phyloP scores from a whole-genome alignment of 2,888 invertebrate genomes.

The Heliconius ismenius region DNA sequence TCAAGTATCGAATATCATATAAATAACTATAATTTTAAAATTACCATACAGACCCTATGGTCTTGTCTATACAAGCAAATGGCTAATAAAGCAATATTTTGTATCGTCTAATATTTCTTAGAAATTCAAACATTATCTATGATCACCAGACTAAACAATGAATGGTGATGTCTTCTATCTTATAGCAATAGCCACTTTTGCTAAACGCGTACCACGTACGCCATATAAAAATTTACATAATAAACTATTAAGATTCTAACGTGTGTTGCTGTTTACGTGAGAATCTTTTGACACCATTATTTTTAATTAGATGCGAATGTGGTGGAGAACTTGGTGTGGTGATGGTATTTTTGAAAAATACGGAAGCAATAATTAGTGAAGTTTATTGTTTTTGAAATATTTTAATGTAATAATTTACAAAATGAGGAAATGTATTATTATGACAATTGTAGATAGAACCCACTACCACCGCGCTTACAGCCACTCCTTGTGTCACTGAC shows the following conservation, averaged over 20 bases:
- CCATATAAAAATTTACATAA: conserved; percentile 58
- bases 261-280: conserved; percentile 42
- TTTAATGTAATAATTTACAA: neutral
- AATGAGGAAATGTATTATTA: too few species aligned
- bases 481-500: too few species aligned
- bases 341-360: neutral
- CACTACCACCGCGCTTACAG: too few species aligned
- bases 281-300: conserved; percentile 44
- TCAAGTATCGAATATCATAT: conserved; percentile 18
- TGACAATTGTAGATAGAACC: too few species aligned
- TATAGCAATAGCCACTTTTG: conserved; percentile 30
- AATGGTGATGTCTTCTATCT: conserved; percentile 37
- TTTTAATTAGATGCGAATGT: conserved; percentile 30
- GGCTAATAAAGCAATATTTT: conserved; percentile 21
- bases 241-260: conserved; percentile 53
- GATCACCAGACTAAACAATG: conserved; percentile 36
- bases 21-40: conserved; percentile 1
- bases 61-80: too few species aligned
- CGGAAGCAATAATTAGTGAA: neutral
- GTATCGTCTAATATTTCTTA: conserved; percentile 26
- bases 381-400: neutral
- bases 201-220: conserved; percentile 47
- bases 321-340: neutral
- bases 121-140: conserved; percentile 27
- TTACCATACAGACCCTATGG: conserved; percentile 6